Evolutionary conservation across 1,140 invertebrate genomes (phyloP).

Genomic region (Pseudachorutes palmiensis): DNA sequence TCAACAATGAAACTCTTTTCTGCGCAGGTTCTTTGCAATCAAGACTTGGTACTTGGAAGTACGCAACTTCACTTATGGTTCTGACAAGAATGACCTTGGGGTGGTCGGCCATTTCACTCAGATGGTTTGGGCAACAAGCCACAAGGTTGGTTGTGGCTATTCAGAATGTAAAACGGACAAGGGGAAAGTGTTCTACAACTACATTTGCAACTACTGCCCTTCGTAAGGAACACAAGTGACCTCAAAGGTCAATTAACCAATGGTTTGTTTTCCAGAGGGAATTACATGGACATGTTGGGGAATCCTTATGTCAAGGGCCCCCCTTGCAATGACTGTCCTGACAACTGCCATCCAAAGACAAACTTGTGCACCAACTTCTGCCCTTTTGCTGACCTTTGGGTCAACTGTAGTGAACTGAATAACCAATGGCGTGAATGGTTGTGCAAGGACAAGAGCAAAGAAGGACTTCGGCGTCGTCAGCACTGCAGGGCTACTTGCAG

Average conservation of each 20-base stretch:
- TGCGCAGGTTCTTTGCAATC: constrained; percentile 70
- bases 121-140: constrained; percentile 64
- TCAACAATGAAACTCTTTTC: constrained; percentile 13
- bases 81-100: constrained; percentile 51
- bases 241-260: no score
- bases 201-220: constrained; percentile 81
- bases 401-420: constrained; percentile 60
- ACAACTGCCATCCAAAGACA: constrained; percentile 52
- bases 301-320: constrained; percentile 57
- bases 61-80: constrained; percentile 63
- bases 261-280: constrained; percentile 53
- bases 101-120: constrained; percentile 72
- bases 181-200: constrained; percentile 62
- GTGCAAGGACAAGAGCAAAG: constrained; percentile 50
- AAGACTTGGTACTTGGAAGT: constrained; percentile 71
- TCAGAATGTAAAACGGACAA: constrained; percentile 52
- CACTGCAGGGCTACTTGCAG: constrained; percentile 63
- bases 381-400: constrained; percentile 51
- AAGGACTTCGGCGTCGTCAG: constrained; percentile 50
- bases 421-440: constrained; percentile 53
- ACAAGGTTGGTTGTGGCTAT: constrained; percentile 68
- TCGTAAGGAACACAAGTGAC: no score
- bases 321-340: constrained; percentile 56
- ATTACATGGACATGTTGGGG: constrained; percentile 52
- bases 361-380: constrained; percentile 67